Base-by-base conservation (phyloP, 2,113 vertebrate species). In the Centropristis striata region DNA sequence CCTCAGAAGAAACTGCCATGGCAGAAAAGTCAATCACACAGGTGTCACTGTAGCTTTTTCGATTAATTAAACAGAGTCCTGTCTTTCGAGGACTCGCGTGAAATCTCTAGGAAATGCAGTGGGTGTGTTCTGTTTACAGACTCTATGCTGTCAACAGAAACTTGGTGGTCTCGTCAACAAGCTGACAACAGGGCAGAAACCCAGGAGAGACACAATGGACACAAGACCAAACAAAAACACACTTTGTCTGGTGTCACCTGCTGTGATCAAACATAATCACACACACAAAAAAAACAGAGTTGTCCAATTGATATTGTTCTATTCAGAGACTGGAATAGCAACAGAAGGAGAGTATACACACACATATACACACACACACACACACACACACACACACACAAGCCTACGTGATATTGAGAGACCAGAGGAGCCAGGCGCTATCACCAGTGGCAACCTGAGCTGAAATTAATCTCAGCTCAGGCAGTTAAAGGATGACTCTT, bases 191-290 rank as follows among this genome's bases (percentile, higher is more conserved):
- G 59, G 73, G 42, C 54, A 73, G 37, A 78, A 64, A 68, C 39
- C 54, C 16, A 28, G 27, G 27, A 63, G n/a, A 68, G 28, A 77
- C 75, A 92, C 92, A 91, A 93, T 91, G 27, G 75, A 80, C 20
- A 14, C 18, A 18, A 65, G 71, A 75, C 65, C 74, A 87, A 88
- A 90, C 73, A 85, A 61, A 86, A 90, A 83, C 74, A 77, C 53
- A 36, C 28, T 66, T 44, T 74, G 75, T 84, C 61, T 55, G 51
- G 53, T 50, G 11, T 41, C 47, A 61, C 90, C 85, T 75, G 87
- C 88, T 92, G 88, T 21, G 90, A 88, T 89, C 89, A 93, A 90
- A 90, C 63, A 50, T 14, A 12, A 63, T 50, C 1, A n/a, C 39
- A 73, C 50, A 54, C 14, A 55, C 57, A 83, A 71, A 55, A 8